Percentiles rank a stretch among this genome's conserved stretches.
phyloP scores from a whole-genome alignment of 2,888 invertebrate species.

The Aplocera efformata region DNA sequence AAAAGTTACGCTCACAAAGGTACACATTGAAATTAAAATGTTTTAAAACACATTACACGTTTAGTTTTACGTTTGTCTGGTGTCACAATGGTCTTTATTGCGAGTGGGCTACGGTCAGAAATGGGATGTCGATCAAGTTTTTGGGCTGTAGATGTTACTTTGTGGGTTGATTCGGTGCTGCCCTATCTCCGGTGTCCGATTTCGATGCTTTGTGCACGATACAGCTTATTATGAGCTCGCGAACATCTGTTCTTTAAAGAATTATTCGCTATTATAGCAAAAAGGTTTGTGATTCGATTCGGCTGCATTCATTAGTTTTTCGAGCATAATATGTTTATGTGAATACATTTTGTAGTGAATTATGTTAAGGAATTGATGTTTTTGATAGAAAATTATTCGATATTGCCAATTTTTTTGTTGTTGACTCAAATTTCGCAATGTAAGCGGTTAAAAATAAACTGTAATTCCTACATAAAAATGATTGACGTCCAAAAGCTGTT shows the following conservation, averaged over 20 bases:
- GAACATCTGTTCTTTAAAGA: slow-evolving; percentile 73
- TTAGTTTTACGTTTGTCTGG: slow-evolving; percentile 18
- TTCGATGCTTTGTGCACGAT: slow-evolving; percentile 77
- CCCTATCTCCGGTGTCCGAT: slow-evolving; percentile 79
- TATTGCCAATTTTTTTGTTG: too few species aligned
- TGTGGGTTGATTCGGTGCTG: slow-evolving; percentile 60
- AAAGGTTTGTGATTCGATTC: slow-evolving; percentile 56
- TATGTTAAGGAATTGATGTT: background rate
- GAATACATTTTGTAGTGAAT: background rate
- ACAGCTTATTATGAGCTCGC: slow-evolving; percentile 75
- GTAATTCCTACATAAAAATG: slow-evolving; percentile 31
- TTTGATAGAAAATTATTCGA: too few species aligned
- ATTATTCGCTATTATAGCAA: slow-evolving; percentile 66
- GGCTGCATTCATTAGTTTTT: slow-evolving; percentile 40
- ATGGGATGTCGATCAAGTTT: slow-evolving; percentile 38
- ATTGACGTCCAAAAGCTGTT: slow-evolving; percentile 27
- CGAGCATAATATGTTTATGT: slow-evolving; percentile 30
- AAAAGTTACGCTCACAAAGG: slow-evolving; percentile 57
- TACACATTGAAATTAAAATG: slow-evolving; percentile 72
- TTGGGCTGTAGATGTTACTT: slow-evolving; percentile 44
- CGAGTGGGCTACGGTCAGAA: slow-evolving; percentile 34
- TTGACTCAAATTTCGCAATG: background rate
- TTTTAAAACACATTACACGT: slow-evolving; percentile 47
- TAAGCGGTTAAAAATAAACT: slow-evolving; percentile 2
- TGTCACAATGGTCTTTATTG: slow-evolving; percentile 26